phyloP scores from a whole-genome alignment of 2,797 vertebrate species.

The Parotocinclus haroldoi region DNA sequence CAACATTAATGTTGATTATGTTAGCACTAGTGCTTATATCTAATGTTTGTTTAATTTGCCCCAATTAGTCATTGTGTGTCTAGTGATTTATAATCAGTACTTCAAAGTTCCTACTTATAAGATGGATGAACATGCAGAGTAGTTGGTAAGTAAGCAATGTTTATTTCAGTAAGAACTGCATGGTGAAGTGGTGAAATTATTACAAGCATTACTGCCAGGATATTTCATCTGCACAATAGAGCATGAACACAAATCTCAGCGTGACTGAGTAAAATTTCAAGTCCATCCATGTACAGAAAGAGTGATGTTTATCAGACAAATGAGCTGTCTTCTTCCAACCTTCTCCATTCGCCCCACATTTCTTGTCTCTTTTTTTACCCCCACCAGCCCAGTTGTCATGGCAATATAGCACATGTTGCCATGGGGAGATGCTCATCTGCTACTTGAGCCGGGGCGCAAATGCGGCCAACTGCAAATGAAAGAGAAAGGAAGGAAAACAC shows the following conservation, averaged over 20 bases:
- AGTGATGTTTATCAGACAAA: slow-evolving; percentile 26
- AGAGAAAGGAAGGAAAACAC: slow-evolving; percentile 4
- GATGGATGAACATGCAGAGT: no score
- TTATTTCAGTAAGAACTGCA: no score
- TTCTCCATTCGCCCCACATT: slow-evolving; percentile 7
- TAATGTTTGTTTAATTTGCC: no score
- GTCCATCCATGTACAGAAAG: not conserved
- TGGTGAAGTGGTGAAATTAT: not conserved
- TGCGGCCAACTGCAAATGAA: slow-evolving; percentile 44
- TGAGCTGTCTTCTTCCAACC: slow-evolving; percentile 51
- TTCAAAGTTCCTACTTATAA: no score
- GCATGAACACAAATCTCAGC: not conserved
- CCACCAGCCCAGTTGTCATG: slow-evolving; percentile 72
- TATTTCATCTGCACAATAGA: slow-evolving; percentile 1
- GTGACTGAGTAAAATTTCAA: slow-evolving; percentile 5
- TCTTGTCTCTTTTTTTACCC: slow-evolving; percentile 50
- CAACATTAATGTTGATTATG: no score
- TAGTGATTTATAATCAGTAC: no score
- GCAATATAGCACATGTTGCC: slow-evolving; percentile 74
- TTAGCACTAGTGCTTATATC: no score
- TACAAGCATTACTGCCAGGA: slow-evolving; percentile 1
- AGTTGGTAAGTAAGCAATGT: no score
- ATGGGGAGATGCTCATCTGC: slow-evolving; percentile 68
- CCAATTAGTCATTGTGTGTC: no score
- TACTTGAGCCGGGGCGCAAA: slow-evolving; percentile 49